Evolutionary conservation across 2,113 vertebrate species (phyloP).

Genomic region (Anolis carolinensis): DNA sequence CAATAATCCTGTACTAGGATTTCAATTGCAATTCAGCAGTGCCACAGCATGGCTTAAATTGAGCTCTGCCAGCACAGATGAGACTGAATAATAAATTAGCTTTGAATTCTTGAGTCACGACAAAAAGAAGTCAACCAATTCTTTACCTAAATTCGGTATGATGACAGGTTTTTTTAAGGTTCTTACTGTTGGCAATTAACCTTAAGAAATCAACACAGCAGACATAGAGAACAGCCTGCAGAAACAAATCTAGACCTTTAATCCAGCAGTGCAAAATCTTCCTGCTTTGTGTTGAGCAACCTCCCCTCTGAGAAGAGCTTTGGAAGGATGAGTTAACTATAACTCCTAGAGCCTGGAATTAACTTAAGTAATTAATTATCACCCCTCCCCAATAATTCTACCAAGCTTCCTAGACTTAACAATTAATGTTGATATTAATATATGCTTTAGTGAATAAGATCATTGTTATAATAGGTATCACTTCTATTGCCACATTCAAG

Average conservation of each 20-base stretch:
- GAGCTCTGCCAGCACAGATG: conserved; percentile 1
- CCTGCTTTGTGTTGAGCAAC: no score
- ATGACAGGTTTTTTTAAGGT: background rate
- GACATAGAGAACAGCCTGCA: background rate
- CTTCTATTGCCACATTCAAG: no score
- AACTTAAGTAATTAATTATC: no score
- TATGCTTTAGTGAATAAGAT: no score
- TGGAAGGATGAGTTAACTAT: background rate
- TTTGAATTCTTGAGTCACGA: background rate
- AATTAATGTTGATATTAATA: no score
- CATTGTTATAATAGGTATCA: no score
- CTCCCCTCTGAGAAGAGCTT: background rate
- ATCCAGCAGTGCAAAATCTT: background rate
- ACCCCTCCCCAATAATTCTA: no score
- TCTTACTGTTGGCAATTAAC: background rate
- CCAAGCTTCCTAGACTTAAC: no score
- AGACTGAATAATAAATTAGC: background rate
- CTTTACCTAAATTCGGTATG: background rate
- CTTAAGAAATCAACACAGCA: background rate
- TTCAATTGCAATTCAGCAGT: conserved; percentile 16
- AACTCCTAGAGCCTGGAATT: background rate
- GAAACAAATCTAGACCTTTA: background rate
- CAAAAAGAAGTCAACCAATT: background rate
- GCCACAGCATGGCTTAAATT: conserved; percentile 8
- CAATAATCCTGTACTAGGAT: conserved; percentile 33